A percentile compares a stretch with the other conserved stretches of the same genome.
Conservation (phyloP, 37 sponge, comb jelly and placozoan species). For the Ephydatia muelleri region DNA sequence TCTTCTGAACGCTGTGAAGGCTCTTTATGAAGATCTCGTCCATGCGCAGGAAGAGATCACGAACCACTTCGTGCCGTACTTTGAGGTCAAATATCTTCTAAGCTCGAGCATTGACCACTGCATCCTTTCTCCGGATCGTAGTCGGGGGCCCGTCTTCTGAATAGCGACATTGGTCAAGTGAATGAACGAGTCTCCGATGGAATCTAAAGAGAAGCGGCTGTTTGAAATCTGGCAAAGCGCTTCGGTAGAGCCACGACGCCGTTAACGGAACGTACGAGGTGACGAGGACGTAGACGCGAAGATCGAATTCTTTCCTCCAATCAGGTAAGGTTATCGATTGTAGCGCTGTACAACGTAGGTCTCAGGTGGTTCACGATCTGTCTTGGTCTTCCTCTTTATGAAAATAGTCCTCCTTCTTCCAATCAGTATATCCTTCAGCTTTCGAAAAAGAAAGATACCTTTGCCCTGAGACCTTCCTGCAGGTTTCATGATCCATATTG, state of each 20-base stretch:
- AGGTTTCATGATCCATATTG: constrained; percentile 99
- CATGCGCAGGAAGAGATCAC: constrained; percentile 67
- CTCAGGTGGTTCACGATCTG: constrained; percentile 90
- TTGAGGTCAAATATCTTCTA: constrained; percentile 78
- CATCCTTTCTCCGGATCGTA: constrained; percentile 99
- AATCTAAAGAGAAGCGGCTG: constrained; percentile 84
- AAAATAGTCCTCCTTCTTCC: constrained; percentile 95
- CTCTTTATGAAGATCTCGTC: constrained; percentile 95
- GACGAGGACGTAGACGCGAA: constrained; percentile 92
- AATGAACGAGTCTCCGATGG: constrained; percentile 90
- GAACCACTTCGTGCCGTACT: constrained; percentile 87
- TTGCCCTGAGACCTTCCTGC: constrained; percentile 98
- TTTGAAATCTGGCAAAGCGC: constrained; percentile 98
- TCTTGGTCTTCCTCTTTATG: constrained; percentile 72
- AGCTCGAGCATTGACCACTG: constrained; percentile 96
- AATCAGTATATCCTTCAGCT: constrained; percentile 98
- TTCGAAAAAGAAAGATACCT: constrained; percentile 97
- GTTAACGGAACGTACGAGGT: constrained; percentile 94
- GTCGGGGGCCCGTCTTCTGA: constrained; percentile 98
- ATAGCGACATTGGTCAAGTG: constrained; percentile 99
- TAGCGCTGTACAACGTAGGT: constrained; percentile 97
- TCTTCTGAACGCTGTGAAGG: constrained; percentile 93
- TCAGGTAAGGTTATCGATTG: constrained; percentile 93
- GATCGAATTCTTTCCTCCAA: constrained; percentile 98
- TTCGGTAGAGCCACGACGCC: constrained; percentile 89